Evolutionary conservation across 2,888 invertebrate species (phyloP).

Genomic region (Gasteruption jaculator): DNA sequence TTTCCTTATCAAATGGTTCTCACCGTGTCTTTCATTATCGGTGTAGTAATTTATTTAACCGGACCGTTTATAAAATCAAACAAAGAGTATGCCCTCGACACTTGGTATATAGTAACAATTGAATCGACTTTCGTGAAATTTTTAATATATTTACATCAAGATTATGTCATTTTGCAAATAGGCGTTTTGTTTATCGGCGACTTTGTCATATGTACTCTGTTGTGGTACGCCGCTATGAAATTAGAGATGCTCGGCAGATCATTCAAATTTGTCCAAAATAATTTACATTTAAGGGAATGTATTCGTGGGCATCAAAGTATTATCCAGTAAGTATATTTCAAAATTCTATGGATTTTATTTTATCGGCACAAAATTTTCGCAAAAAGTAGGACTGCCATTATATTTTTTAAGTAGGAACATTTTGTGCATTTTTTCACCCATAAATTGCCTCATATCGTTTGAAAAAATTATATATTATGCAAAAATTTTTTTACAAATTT

Average conservation of each 20-base stretch:
- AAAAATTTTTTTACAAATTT: not conserved
- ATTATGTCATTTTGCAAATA: conserved; percentile 8
- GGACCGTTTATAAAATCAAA: conserved; percentile 3
- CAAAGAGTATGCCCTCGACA: conserved; percentile 7
- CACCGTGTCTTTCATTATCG: conserved; percentile 4
- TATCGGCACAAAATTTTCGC: too few relatives aligned
- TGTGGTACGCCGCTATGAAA: conserved; percentile 16
- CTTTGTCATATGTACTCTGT: conserved; percentile 9
- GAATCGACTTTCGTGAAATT: not conserved
- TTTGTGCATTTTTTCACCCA: too few relatives aligned
- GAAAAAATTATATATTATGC: not conserved
- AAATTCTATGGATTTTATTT: too few relatives aligned
- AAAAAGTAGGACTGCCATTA: too few relatives aligned
- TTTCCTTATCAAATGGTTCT: not conserved
- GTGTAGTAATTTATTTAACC: conserved; percentile 6
- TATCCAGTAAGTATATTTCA: conserved; percentile 7
- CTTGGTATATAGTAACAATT: conserved; percentile 12
- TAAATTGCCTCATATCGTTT: not conserved
- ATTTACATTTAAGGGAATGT: conserved; percentile 10
- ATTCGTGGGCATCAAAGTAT: conserved; percentile 7
- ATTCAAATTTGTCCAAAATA: conserved; percentile 3
- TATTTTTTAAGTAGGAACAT: too few relatives aligned
- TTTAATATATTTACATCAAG: conserved; percentile 13
- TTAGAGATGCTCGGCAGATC: conserved; percentile 13
- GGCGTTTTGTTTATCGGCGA: conserved; percentile 14